These are phyloP conservation scores for Trichoplusia ni DNA, from an alignment of 1,140 invertebrate genomes.

Conservation along the genomic window DNA sequence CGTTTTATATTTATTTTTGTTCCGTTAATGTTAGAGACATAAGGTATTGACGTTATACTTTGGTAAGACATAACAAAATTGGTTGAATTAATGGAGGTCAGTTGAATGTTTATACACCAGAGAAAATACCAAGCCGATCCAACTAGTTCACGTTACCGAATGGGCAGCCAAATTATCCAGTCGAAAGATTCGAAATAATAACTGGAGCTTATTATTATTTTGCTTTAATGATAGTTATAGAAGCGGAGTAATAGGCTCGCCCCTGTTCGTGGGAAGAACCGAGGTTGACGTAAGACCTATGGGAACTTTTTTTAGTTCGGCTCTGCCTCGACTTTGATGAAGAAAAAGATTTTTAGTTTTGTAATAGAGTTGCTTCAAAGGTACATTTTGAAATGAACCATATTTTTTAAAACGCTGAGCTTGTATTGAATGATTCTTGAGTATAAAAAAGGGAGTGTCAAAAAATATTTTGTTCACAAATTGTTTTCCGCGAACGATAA, in stretches of 20 bases:
- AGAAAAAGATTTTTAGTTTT: slow-evolving; percentile 26
- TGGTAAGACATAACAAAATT: slow-evolving; percentile 14
- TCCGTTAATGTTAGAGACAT: slow-evolving; percentile 3
- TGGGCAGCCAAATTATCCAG: slow-evolving; percentile 60
- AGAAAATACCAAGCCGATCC: slow-evolving; percentile 7
- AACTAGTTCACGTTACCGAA: slow-evolving; percentile 38
- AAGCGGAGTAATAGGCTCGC: slow-evolving; percentile 55
- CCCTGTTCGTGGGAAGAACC: slow-evolving; percentile 59
- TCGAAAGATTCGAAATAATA: slow-evolving; percentile 61
- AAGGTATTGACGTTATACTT: slow-evolving; percentile 5
- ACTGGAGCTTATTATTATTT: slow-evolving; percentile 61
- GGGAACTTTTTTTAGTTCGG: slow-evolving; percentile 29
- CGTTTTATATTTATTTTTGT: slow-evolving; percentile 18
- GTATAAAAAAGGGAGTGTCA: too few relatives aligned
- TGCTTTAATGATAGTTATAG: slow-evolving; percentile 69
- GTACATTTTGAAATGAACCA: too few relatives aligned
- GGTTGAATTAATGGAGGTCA: slow-evolving; percentile 16
- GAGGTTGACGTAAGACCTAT: slow-evolving; percentile 35
- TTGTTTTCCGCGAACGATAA: too few relatives aligned
- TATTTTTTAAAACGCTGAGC: too few relatives aligned
- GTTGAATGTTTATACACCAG: slow-evolving; percentile 28
- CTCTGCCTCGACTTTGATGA: slow-evolving; percentile 17
- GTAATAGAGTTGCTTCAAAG: background rate
- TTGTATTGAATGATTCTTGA: too few relatives aligned
- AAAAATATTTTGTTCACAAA: too few relatives aligned